Percentiles rank a stretch among this genome's conserved stretches.
These are phyloP conservation scores for Scaptomyza reducta DNA, from an alignment of 2,888 invertebrate species.

Conservation along the genomic window DNA sequence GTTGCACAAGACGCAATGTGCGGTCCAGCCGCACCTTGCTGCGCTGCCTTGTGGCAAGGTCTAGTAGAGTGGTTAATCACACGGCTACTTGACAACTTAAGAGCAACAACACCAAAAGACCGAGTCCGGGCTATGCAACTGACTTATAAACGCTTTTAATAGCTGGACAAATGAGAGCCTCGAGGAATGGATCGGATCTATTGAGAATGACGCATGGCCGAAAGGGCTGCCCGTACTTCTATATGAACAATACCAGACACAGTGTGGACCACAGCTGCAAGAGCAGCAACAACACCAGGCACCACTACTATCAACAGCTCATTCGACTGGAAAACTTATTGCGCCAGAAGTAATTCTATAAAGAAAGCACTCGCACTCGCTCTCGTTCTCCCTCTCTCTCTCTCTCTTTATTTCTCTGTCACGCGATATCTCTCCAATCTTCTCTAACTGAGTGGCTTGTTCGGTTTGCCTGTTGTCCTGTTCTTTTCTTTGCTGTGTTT, in stretches of 20 bases:
- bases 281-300: background rate
- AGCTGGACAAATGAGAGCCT: constrained; percentile 41
- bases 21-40: constrained; percentile 66
- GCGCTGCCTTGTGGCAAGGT: constrained; percentile 19
- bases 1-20: constrained; percentile 56
- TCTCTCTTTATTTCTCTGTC: background rate
- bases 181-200: constrained; percentile 59
- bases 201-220: constrained; percentile 47
- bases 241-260: constrained; percentile 32
- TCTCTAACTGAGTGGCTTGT: constrained; percentile 14
- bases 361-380: constrained; percentile 58
- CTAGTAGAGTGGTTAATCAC: constrained; percentile 63
- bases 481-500: constrained; percentile 15
- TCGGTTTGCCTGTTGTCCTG: constrained; percentile 17
- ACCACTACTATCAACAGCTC: constrained; percentile 59
- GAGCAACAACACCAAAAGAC: constrained; percentile 24
- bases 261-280: constrained; percentile 18
- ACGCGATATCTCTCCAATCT: constrained; percentile 14
- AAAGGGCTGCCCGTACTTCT: constrained; percentile 21
- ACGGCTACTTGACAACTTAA: constrained; percentile 54
- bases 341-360: constrained; percentile 79
- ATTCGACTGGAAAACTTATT: constrained; percentile 76
- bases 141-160: constrained; percentile 56
- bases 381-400: constrained; percentile 1
- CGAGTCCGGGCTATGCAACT: constrained; percentile 31